phyloP scores from a whole-genome alignment of 2,797 vertebrate species.

The Malurus splendens region DNA sequence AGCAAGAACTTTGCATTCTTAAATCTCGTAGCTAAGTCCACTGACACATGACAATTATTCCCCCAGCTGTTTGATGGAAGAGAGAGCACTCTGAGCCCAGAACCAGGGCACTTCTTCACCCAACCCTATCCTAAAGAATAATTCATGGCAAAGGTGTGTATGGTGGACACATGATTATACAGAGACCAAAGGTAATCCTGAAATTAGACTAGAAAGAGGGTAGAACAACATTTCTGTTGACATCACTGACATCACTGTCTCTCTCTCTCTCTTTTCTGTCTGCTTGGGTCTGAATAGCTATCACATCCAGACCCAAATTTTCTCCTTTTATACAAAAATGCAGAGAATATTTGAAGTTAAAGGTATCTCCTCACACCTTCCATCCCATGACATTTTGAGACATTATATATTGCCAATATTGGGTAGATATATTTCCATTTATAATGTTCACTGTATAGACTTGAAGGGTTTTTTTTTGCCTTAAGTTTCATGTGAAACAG shows the following conservation, averaged over 20 bases:
- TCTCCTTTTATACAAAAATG: neutral
- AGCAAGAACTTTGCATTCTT: neutral
- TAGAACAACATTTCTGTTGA: neutral
- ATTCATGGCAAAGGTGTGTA: neutral
- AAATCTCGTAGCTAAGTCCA: rapidly evolving
- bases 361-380: neutral
- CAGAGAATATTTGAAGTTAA: neutral
- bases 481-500: neutral
- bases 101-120: neutral
- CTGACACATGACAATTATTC: neutral
- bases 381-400: neutral
- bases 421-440: neutral
- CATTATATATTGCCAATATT: neutral
- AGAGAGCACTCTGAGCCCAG: neutral
- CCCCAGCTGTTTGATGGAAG: neutral
- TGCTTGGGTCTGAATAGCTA: neutral
- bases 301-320: neutral
- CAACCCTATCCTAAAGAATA: neutral
- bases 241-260: too few relatives aligned
- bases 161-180: neutral
- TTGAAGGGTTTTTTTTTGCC: rapidly evolving
- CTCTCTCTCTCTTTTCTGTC: neutral
- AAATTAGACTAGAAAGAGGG: neutral
- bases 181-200: neutral
- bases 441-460: neutral